Evolutionary conservation across 1,140 invertebrate genomes (phyloP), one percentile per base, ranked within the genome.

Genomic region (Zophobas morio): DNA sequence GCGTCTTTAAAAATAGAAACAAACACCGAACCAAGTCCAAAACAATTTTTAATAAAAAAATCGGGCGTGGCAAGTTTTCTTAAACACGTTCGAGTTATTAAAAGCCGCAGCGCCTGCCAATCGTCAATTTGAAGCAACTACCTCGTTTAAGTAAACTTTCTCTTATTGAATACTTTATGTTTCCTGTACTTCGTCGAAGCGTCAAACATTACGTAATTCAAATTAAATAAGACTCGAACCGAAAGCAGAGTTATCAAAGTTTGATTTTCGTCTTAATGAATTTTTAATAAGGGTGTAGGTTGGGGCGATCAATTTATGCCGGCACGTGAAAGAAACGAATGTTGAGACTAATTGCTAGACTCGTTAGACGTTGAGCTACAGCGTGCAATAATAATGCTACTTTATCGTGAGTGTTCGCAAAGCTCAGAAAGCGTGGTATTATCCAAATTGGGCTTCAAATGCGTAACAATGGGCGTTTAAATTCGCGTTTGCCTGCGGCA

Each of bases 221-320:
- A 37, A 60, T 39, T 36, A 60, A 60, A 60, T 36, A 60, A 33
- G 35, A 36, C 34, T 4, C 1, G 37, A 60, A 60, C 56, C 34
- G 37, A 37, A 60, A 60, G 36, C 56, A 60, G 37, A 60, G 34
- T 6, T 36, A 37, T 60, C 56, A 60, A 60, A 39, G 56, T 60
- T 60, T 60, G 37, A 60, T 60, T 60, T 60, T 37, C 56, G 56
- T 35, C 36, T 8, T 60, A 60, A 60, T 60, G 56, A 60, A 60
- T 60, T 60, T 60, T 60, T 60, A 60, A 60, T 60, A 60, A 35
- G 34, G 35, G 34, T 36, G n/a, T 36, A 37, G 35, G 4, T 60
- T 6, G 56, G 8, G 20, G 2, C 56, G 35, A 60, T 60, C 33
- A 39, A 36, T 60, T 39, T 8, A 39, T n/a, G 34, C 36, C 3